These are phyloP conservation scores for Lutjanus erythropterus DNA, from an alignment of 2,113 vertebrate genomes.

Conservation along the genomic window DNA sequence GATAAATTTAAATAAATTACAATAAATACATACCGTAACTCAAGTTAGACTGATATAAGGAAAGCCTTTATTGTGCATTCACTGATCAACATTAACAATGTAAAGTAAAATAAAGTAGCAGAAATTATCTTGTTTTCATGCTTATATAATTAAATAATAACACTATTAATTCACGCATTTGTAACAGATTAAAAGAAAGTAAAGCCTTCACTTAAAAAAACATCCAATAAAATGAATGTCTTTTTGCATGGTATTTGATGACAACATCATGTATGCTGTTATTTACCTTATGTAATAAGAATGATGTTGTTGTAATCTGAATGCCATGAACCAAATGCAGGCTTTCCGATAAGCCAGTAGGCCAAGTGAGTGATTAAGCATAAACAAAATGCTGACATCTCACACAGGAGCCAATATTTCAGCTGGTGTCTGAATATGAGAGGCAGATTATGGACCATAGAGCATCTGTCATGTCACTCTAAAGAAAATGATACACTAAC, in stretches of 20 bases:
- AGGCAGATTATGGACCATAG: neutral
- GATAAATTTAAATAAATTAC: no score
- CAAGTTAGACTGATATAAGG: no score
- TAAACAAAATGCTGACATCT: neutral
- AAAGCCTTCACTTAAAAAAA: no score
- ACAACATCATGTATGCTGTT: neutral
- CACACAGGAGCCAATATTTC: neutral
- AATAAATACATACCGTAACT: no score
- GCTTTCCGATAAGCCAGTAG: neutral
- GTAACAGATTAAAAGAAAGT: neutral
- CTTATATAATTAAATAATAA: no score
- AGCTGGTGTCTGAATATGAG: neutral
- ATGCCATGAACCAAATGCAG: no score
- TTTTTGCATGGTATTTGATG: no score
- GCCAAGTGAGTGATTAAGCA: neutral
- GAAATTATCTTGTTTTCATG: no score
- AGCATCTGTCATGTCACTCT: conserved; percentile 1
- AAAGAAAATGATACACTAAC: neutral
- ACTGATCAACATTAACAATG: neutral
- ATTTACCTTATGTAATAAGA: neutral
- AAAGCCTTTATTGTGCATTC: neutral
- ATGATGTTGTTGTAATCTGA: no score
- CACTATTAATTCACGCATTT: neutral
- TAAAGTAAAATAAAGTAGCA: no score
- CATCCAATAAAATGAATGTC: no score